These are phyloP conservation scores for Xestoiulus laeticollis DNA, from an alignment of 2,888 invertebrate genomes.

Conservation along the genomic window DNA sequence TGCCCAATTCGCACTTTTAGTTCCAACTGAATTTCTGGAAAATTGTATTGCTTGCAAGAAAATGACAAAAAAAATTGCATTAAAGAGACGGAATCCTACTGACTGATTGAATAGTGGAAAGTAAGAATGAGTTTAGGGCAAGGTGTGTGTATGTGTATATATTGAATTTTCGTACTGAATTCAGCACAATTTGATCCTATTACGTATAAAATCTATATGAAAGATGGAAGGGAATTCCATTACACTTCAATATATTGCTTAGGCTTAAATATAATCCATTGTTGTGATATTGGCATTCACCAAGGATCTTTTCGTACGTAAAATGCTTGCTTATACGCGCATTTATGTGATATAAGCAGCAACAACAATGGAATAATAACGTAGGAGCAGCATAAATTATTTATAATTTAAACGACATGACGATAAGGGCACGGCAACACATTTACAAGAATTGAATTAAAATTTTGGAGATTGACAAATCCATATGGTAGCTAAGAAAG, in stretches of 20 bases:
- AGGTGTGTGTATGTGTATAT: not conserved
- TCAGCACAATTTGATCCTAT: conserved; percentile 1
- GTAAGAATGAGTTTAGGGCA: not conserved
- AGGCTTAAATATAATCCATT: not conserved
- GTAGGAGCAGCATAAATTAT: not conserved
- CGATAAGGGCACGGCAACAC: not conserved
- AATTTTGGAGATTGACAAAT: not conserved
- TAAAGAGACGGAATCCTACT: not conserved
- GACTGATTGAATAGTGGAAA: not conserved
- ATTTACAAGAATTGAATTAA: not conserved
- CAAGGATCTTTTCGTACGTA: not conserved
- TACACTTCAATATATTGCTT: not conserved
- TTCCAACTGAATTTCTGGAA: not conserved
- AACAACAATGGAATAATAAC: not conserved
- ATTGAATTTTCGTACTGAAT: conserved; percentile 5
- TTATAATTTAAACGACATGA: not conserved
- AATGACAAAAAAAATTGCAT: conserved; percentile 34
- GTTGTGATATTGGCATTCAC: not conserved
- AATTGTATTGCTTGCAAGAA: conserved; percentile 15
- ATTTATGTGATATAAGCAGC: too few relatives aligned
- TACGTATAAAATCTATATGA: not conserved
- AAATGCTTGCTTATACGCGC: not conserved
- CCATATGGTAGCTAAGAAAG: too few relatives aligned
- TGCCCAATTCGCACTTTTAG: not conserved
- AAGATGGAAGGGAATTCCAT: not conserved